Evolutionary conservation across 2,113 vertebrate species (phyloP).

Genomic region (Corvus hawaiiensis): DNA sequence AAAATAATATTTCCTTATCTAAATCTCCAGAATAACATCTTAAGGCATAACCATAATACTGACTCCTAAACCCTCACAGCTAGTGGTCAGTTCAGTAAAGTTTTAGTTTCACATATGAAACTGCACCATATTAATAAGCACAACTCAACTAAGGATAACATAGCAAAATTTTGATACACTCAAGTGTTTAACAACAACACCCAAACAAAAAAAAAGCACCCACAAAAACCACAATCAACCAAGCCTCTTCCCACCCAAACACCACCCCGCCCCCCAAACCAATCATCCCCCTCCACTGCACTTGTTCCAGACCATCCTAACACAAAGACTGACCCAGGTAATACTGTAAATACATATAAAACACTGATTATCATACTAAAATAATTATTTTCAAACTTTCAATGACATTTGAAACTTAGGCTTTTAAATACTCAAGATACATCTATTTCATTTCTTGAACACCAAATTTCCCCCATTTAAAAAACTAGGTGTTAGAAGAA

Average conservation of each 20-base stretch:
- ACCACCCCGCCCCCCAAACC: rapidly evolving
- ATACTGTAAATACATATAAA: neutral
- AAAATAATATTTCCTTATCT: neutral
- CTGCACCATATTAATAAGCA: neutral
- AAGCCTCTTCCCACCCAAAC: neutral
- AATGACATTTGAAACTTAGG: neutral
- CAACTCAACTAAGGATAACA: neutral
- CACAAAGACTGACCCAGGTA: neutral
- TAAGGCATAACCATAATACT: neutral
- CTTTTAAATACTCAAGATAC: neutral
- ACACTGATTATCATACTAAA: neutral
- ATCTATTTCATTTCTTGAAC: neutral
- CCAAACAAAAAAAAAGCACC: neutral
- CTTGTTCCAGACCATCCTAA: neutral
- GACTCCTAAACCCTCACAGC: neutral
- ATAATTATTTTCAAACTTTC: neutral
- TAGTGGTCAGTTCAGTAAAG: neutral
- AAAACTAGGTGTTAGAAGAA: neutral
- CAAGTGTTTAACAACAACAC: neutral
- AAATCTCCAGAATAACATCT: neutral
- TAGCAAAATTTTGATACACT: neutral
- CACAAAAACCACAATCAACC: neutral
- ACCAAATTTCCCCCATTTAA: neutral
- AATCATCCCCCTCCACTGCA: neutral
- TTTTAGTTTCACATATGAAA: neutral